Base-by-base conservation (phyloP, 2,113 vertebrate genomes). In the Merops nubicus region DNA sequence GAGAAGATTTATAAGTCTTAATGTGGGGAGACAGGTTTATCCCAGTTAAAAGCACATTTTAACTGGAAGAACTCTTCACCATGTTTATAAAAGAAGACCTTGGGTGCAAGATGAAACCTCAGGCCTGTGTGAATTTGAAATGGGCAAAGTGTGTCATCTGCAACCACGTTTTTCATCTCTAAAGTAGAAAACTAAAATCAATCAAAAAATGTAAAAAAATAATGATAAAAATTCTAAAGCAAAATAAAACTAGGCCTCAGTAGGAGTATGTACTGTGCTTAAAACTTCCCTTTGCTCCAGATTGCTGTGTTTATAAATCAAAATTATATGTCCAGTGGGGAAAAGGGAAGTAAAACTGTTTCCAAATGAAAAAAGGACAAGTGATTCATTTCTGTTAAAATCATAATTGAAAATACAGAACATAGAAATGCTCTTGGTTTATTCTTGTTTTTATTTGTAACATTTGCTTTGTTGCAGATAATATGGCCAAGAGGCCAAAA, bases 321-420 rank as follows among this genome's bases (percentile, higher is more conserved):
- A 97, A 98, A 98, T 98, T 98, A 98, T 98, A 97, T 95, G 97
- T 98, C 98, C 97, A 97, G 96, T 78, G 98, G 98, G 98, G 97
- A 97, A 98, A 98, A 96, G 94, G 95, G 98, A 98, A 98, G 97
- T 98, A 98, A 98, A 98, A 98, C 96, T 97, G 76, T 95, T 98
- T 98, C 97, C 97, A 98, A 98, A 98, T 96, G 94, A 97, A 97
- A 97, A 97, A 95, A 98, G 89, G 91, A 81, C 88, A 94, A 98
- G 92, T 97, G 97, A 98, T 98, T 98, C 74, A 98, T 98, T 98
- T 98, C 95, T 96, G 95, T 88, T 95, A 95, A 97, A 98, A 98
- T 97, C 89, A 93, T 98, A 98, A 98, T 98, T 98, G 98, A 98
- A 98, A 98, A 98, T 96, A 76, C 98, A 98, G 98, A 98, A 97